phyloP scores from a whole-genome alignment of 2,113 vertebrate genomes.

The Dipodomys ordii region DNA sequence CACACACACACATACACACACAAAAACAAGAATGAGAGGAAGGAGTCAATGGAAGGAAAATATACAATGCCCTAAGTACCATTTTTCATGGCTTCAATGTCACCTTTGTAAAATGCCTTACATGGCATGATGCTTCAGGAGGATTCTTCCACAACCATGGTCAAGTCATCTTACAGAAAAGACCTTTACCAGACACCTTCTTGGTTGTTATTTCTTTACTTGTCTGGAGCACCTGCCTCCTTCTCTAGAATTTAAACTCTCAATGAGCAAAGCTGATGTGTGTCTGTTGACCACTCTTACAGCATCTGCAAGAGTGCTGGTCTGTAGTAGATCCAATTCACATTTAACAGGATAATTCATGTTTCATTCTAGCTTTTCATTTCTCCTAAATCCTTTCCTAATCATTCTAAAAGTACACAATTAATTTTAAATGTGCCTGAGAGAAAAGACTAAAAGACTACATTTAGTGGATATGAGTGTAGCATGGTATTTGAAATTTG shows the following conservation, averaged over 20 bases:
- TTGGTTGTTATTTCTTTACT: not conserved
- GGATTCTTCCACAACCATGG: not conserved
- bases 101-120: not conserved
- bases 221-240: not conserved
- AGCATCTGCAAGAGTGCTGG: not conserved
- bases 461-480: not conserved
- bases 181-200: not conserved
- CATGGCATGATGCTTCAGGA: not conserved
- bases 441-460: not conserved
- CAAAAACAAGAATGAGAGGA: too few relatives aligned
- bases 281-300: not conserved
- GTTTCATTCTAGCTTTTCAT: not conserved
- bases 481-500: not conserved
- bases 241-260: not conserved
- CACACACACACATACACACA: too few relatives aligned
- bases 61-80: not conserved
- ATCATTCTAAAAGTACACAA: constrained; percentile 41
- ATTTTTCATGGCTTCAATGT: not conserved
- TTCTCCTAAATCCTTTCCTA: not conserved
- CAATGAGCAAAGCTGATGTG: not conserved
- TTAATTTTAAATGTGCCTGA: not conserved
- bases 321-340: not conserved
- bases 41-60: not conserved
- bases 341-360: constrained; percentile 11
- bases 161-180: not conserved